These are phyloP conservation scores for Lophius americanus DNA, from an alignment of 2,797 vertebrate species.

Conservation along the genomic window DNA sequence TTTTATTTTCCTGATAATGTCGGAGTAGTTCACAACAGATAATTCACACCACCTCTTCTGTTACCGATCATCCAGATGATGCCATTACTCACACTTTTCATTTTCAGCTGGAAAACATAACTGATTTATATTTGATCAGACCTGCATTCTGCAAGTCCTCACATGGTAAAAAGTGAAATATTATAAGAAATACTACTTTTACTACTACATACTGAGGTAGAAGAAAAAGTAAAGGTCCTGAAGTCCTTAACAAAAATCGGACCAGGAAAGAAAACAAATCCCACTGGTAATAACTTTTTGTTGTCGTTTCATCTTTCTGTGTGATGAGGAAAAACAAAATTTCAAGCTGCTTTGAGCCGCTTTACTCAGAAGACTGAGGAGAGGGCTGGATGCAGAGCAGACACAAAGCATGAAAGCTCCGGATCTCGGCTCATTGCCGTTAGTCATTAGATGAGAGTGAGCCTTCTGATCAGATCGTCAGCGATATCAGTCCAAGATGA, in stretches of 20 bases:
- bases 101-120: background rate
- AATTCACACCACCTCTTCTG: too few relatives aligned
- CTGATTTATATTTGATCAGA: background rate
- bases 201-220: background rate
- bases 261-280: background rate
- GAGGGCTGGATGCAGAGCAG: background rate
- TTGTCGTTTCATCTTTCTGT: slow-evolving; percentile 19
- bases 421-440: background rate
- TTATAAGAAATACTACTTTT: background rate
- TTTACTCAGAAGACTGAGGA: background rate
- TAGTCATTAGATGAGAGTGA: background rate
- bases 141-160: background rate
- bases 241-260: slow-evolving; percentile 13
- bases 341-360: slow-evolving; percentile 7
- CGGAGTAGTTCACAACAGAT: too few relatives aligned
- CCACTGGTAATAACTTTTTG: slow-evolving; percentile 5
- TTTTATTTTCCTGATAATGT: too few relatives aligned
- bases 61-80: too few relatives aligned
- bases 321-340: background rate
- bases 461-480: slow-evolving; percentile 14
- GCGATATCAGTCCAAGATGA: background rate
- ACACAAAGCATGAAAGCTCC: background rate
- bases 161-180: slow-evolving; percentile 7
- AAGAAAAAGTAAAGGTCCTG: slow-evolving; percentile 14
- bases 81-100: background rate